Conservation (phyloP, 2,888 invertebrate genomes). For the Philereme transversata region DNA sequence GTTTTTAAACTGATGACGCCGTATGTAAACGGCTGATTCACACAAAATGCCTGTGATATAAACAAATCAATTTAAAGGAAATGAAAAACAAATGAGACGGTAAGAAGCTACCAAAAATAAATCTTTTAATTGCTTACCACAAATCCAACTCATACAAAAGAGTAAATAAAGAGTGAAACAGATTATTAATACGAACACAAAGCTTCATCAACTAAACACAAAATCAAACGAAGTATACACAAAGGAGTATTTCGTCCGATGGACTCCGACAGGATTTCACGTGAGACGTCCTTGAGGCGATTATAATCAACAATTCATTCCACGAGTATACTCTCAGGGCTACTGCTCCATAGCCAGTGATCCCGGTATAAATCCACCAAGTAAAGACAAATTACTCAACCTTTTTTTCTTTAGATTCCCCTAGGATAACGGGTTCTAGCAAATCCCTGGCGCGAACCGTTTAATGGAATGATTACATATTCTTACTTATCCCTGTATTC, state of each 20-base stretch:
- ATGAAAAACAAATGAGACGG: no score
- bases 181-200: neutral
- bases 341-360: conserved; percentile 58
- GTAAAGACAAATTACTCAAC: conserved; percentile 78
- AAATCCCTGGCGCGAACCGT: conserved; percentile 64
- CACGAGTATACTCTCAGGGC: conserved; percentile 47
- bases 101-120: no score
- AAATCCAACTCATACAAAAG: neutral
- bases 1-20: no score
- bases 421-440: conserved; percentile 63
- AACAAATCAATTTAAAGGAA: no score
- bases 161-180: neutral
- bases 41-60: no score
- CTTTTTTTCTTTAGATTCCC: conserved; percentile 70
- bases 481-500: conserved; percentile 40
- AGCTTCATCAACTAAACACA: conserved; percentile 10
- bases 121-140: no score
- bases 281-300: conserved; percentile 43
- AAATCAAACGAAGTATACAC: conserved; percentile 5
- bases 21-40: no score
- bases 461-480: conserved; percentile 74
- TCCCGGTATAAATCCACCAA: conserved; percentile 72
- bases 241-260: conserved; percentile 15
- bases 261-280: conserved; percentile 21
- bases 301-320: conserved; percentile 61